Conservation (phyloP, 2,113 vertebrate species). For the Macroglossus sobrinus region DNA sequence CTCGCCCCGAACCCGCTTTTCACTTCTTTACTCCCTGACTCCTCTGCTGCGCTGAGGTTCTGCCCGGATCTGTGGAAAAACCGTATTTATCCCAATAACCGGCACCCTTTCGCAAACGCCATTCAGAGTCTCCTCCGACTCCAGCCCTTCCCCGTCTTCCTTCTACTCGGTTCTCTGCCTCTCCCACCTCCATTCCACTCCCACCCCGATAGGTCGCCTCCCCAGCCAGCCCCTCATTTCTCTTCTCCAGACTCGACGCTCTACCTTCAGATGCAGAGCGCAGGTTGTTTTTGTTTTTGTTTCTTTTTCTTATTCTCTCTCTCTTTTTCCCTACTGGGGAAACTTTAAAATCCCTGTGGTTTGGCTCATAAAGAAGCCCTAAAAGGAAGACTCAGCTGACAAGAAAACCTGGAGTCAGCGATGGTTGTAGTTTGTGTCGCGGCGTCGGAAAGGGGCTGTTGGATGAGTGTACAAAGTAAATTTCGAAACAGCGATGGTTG, state of each 20-base stretch:
- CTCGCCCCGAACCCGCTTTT: background rate
- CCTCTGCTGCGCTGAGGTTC: background rate
- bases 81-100: background rate
- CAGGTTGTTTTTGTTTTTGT: background rate
- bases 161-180: background rate
- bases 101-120: background rate
- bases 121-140: background rate
- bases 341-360: slow-evolving; percentile 53
- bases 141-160: background rate
- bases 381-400: background rate
- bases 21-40: background rate
- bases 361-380: background rate
- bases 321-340: background rate
- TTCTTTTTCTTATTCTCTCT: background rate
- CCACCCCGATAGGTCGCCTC: background rate
- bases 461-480: background rate
- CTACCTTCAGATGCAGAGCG: background rate
- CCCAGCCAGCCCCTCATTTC: background rate
- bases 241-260: background rate
- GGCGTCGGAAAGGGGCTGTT: background rate
- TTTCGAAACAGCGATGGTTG: background rate
- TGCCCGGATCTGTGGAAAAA: background rate
- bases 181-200: too few relatives aligned
- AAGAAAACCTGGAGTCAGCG: background rate
- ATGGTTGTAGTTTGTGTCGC: background rate